Evolutionary conservation across 2,113 vertebrate genomes (phyloP), one percentile per base, ranked within the genome.

Genomic region (Albula glossodonta): DNA sequence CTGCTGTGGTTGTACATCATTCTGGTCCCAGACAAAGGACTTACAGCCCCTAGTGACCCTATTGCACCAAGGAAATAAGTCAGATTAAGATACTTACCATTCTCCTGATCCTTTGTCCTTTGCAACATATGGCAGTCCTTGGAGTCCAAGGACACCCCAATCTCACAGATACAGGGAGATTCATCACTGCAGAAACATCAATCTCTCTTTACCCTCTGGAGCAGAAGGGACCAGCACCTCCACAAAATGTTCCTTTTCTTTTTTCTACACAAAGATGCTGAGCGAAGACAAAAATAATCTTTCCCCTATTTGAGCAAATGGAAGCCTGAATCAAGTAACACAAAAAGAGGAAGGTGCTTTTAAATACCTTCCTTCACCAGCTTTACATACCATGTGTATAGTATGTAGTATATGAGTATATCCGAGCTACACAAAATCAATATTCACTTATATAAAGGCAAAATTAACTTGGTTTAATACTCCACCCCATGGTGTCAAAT

Each of bases 131-230:
- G 91, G 90, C 85, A 90, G 90, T 90, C 89, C 91, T 89, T 93
- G 85, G 89, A 90, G 91, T 93, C 93, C 94, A 95, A 94, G 94
- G 94, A 93, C 92, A 93, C 88, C 87, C 88, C 81, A 88, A 87
- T 91, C 92, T 90, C 88, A 88, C 88, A 92, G 91, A 93, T 92
- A 92, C 84, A 90, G 88, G 86, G 88, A 92, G 89, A 93, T 94
- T 93, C 89, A 95, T 95, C 93, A 93, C 87, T 92, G 92, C 93
- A 89, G 92, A 86, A 86, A 88, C 86, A 92, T 86, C 78, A 91
- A 91, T 93, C 92, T 88, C 87, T 91, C 85, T 87, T 83, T 83
- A 63, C 87, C 88, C 90, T 81, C 83, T 84, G 60, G 86, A 80
- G 83, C 87, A 85, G 81, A 87, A 88, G 90, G 85, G 79, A 82